A percentile compares a stretch with the other conserved stretches of the same genome.
These are phyloP conservation scores for Melanitta fusca DNA, from an alignment of 2,797 vertebrate genomes.

Conservation along the genomic window DNA sequence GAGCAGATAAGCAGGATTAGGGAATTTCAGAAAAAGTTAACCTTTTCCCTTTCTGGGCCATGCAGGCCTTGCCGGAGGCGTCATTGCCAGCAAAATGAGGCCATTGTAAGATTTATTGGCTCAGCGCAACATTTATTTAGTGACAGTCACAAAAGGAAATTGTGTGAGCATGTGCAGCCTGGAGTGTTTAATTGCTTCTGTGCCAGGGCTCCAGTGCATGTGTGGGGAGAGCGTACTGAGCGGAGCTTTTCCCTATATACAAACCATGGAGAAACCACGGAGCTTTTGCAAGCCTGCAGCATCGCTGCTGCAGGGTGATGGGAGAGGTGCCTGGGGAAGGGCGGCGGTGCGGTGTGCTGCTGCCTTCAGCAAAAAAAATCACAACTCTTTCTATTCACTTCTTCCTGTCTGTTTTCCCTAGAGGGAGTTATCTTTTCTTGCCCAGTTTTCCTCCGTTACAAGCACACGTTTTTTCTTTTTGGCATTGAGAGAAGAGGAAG, in stretches of 20 bases:
- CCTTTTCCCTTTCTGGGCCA: conserved; percentile 29
- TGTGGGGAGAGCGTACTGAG: neutral
- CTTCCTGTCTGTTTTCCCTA: conserved; percentile 13
- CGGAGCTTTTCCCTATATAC: neutral
- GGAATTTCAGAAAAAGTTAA: conserved; percentile 51
- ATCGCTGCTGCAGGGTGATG: rapidly evolving
- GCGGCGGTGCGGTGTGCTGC: rapidly evolving
- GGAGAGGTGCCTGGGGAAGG: neutral
- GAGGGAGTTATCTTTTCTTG: conserved; percentile 17
- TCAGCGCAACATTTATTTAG: neutral
- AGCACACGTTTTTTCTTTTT: neutral
- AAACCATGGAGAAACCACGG: neutral
- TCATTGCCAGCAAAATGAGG: conserved; percentile 37
- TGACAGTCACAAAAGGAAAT: neutral
- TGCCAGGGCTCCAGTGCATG: neutral
- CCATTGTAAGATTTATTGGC: conserved; percentile 31
- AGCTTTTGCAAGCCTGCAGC: neutral
- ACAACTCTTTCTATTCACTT: neutral
- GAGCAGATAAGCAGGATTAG: conserved; percentile 22
- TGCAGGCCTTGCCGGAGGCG: neutral
- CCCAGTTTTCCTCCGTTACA: conserved; percentile 6
- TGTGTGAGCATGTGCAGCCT: conserved; percentile 26
- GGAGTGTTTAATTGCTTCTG: conserved; percentile 39
- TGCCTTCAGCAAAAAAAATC: neutral
- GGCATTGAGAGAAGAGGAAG: neutral